Evolutionary conservation across 2,113 vertebrate genomes (phyloP).

Genomic region (Menura novaehollandiae): DNA sequence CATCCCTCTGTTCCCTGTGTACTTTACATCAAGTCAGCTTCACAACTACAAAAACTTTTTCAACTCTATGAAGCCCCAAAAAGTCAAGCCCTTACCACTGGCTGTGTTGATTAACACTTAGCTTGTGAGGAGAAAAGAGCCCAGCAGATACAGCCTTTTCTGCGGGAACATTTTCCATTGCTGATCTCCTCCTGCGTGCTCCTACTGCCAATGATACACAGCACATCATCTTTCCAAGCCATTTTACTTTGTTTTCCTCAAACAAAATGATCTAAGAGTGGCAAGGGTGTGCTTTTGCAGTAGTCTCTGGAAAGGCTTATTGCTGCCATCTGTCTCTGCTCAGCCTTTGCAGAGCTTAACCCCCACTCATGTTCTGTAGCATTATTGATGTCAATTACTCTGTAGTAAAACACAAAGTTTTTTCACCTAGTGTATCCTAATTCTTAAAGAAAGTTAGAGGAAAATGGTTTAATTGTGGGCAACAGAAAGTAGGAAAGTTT

Average conservation of each 20-base stretch:
- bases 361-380: neutral
- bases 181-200: neutral
- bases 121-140: neutral
- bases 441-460: neutral
- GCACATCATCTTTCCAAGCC: neutral
- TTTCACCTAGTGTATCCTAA: neutral
- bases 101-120: neutral
- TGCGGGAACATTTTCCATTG: neutral
- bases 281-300: neutral
- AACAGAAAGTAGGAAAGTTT: neutral
- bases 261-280: neutral
- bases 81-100: neutral
- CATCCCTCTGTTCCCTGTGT: neutral
- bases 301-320: neutral
- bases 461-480: neutral
- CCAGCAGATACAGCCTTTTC: neutral
- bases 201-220: neutral
- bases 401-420: neutral
- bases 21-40: neutral
- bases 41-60: neutral
- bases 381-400: neutral
- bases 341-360: neutral
- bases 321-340: conserved; percentile 33
- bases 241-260: neutral
- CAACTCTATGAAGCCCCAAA: neutral